phyloP scores from a whole-genome alignment of 2,797 vertebrate genomes.

The Paedocypris micromegethes region DNA sequence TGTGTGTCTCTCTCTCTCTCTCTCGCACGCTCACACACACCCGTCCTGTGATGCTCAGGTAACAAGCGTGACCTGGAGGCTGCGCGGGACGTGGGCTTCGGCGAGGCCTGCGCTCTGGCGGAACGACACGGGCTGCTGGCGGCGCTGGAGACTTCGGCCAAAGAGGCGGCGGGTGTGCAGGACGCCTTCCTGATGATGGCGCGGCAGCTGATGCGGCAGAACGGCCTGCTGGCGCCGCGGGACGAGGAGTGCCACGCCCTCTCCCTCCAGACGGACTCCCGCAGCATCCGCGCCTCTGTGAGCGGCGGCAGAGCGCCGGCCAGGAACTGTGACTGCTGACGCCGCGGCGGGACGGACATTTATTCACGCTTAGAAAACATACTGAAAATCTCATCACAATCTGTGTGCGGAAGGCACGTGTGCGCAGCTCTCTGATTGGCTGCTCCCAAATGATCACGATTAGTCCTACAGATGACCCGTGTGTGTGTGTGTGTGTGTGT shows the following conservation, averaged over 20 bases:
- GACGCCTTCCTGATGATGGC: slow-evolving; percentile 89
- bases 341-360: too few species aligned
- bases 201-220: slow-evolving; percentile 81
- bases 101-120: slow-evolving; percentile 85
- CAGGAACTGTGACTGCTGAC: slow-evolving; percentile 76
- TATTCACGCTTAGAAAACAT: neutral
- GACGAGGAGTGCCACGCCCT: slow-evolving; percentile 67
- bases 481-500: too few species aligned
- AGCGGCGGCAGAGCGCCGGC: too few species aligned
- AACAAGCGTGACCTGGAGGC: slow-evolving; percentile 77
- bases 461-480: too few species aligned
- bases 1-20: too few species aligned
- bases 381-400: too few species aligned
- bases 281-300: slow-evolving; percentile 57
- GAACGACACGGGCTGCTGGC: slow-evolving; percentile 80
- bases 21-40: too few species aligned
- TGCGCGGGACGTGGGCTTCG: slow-evolving; percentile 82
- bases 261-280: slow-evolving; percentile 69
- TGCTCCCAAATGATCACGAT: too few species aligned
- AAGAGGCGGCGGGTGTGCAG: slow-evolving; percentile 87
- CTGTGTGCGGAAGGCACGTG: too few species aligned
- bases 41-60: too few species aligned
- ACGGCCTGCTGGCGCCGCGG: slow-evolving; percentile 71
- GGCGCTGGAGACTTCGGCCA: slow-evolving; percentile 90
- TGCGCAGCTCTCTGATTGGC: neutral